phyloP scores from a whole-genome alignment of 2,113 vertebrate species.

The Apteryx mantelli region DNA sequence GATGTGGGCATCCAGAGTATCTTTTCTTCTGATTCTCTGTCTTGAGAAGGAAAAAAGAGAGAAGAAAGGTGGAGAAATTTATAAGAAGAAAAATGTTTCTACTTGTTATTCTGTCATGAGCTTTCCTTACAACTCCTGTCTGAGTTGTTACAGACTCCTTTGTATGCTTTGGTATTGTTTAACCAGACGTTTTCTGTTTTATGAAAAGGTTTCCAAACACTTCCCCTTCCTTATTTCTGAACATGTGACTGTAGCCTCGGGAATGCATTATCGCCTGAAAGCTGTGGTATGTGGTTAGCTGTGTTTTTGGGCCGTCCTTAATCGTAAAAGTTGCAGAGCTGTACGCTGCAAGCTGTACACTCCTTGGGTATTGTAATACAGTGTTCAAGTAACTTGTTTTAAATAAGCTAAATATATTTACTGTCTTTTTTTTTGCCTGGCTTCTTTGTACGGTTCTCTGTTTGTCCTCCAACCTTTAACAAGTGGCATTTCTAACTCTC shows the following conservation, averaged over 20 bases:
- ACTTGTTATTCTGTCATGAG: background rate
- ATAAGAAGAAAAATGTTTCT: background rate
- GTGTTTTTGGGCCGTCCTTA: background rate
- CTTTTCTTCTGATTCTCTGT: background rate
- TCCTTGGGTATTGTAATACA: background rate
- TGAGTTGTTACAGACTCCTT: background rate
- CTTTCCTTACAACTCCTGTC: background rate
- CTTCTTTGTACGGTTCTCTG: background rate
- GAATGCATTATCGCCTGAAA: background rate
- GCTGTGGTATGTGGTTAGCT: background rate
- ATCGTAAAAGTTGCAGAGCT: background rate
- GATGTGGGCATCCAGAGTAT: background rate
- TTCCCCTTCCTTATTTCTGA: slow-evolving; percentile 38
- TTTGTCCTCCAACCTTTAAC: background rate
- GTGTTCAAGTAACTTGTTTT: background rate
- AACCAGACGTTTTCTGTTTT: background rate
- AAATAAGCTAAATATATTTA: background rate
- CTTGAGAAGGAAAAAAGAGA: background rate
- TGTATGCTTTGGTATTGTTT: background rate
- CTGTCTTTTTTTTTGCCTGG: background rate
- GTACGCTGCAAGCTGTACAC: background rate
- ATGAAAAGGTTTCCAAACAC: background rate
- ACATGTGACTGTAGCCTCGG: background rate
- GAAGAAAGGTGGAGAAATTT: background rate
- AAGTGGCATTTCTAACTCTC: background rate